Percentiles rank a stretch among this genome's conserved stretches.
phyloP scores from a whole-genome alignment of 1,140 invertebrate genomes.

The Drosophila bipectinata region DNA sequence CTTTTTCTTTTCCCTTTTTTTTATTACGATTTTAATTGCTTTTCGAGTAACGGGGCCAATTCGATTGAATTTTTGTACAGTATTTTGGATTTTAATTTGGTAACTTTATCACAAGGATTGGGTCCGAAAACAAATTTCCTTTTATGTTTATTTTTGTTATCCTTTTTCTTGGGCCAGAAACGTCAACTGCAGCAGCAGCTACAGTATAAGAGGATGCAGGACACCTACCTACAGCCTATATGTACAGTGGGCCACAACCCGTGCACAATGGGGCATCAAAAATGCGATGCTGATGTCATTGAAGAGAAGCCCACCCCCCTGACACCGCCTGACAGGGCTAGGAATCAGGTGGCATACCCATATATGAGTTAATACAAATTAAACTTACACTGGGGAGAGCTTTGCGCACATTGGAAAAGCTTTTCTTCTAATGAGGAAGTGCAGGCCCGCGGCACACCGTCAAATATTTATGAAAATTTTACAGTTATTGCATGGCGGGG shows the following conservation, averaged over 20 bases:
- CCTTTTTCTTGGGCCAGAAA: constrained; percentile 40
- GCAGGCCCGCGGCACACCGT: constrained; percentile 21
- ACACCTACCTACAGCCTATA: too few species aligned
- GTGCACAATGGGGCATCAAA: background rate
- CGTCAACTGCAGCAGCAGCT: constrained; percentile 44
- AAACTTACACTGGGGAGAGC: constrained; percentile 37
- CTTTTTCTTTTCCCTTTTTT: background rate
- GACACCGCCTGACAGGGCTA: background rate
- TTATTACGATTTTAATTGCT: constrained; percentile 27
- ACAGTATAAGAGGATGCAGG: background rate
- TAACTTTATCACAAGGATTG: constrained; percentile 7
- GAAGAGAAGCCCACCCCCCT: background rate
- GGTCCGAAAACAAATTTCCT: constrained; percentile 24
- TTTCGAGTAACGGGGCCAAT: constrained; percentile 1
- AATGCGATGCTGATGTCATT: constrained; percentile 43
- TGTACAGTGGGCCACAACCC: constrained; percentile 27
- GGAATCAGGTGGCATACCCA: constrained; percentile 28
- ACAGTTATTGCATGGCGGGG: constrained; percentile 30
- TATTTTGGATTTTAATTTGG: constrained; percentile 31
- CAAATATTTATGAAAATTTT: constrained; percentile 47
- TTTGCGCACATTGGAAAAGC: constrained; percentile 21
- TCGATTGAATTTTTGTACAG: constrained; percentile 12
- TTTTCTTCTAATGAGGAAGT: constrained; percentile 29
- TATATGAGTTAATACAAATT: constrained; percentile 49
- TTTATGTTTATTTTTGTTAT: constrained; percentile 42